phyloP scores from a whole-genome alignment of 1,140 invertebrate species.

The Daktulosphaira vitifoliae region DNA sequence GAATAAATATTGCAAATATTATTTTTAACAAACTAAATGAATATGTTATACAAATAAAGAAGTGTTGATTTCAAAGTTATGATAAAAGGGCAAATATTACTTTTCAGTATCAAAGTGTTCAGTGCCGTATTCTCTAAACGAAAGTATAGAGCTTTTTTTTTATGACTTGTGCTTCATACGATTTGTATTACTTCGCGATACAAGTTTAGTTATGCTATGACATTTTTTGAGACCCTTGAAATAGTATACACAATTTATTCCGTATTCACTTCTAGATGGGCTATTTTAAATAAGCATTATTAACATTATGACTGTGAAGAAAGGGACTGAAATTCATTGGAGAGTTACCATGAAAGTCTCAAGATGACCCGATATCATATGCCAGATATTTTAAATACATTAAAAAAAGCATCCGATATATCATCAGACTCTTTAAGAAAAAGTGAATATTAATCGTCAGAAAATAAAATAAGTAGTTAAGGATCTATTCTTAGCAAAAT shows the following conservation, averaged over 20 bases:
- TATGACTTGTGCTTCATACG: neutral
- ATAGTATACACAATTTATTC: neutral
- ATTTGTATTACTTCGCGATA: neutral
- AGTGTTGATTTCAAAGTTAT: no score
- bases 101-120: no score
- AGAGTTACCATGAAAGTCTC: no score
- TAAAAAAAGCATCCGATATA: neutral
- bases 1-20: no score
- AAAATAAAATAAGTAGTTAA: constrained; percentile 19
- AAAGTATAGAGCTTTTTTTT: no score
- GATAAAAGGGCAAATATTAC: no score
- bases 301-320: neutral
- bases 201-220: neutral
- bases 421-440: neutral
- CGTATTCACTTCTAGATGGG: neutral
- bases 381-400: constrained; percentile 3
- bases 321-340: neutral
- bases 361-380: constrained; percentile 8
- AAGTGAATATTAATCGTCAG: constrained; percentile 6
- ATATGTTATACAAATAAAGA: no score
- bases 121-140: no score
- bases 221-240: neutral
- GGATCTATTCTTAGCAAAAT: constrained; percentile 27
- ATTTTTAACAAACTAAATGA: no score
- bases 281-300: neutral